Base-by-base conservation (phyloP, 2,113 vertebrate species). In the Penelope pileata region DNA sequence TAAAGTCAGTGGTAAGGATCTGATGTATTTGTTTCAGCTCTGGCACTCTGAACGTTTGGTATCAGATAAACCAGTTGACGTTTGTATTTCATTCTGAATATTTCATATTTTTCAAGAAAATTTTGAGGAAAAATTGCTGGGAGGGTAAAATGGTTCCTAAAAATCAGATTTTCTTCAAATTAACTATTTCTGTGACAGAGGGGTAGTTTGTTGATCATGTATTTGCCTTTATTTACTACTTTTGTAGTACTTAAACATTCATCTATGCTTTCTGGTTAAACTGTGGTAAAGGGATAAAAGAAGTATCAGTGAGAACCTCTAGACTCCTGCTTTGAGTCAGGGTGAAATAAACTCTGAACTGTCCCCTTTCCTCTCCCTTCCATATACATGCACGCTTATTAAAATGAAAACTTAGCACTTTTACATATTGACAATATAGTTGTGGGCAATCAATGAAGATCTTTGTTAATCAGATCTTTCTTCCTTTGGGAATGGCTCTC, bases 401-500 rank as follows among this genome's bases (percentile, higher is more conserved):
- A 78, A 85, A 94, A 88, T 70, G 21, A 85, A 85, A 90, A 47
- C 47, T 23, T 50, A 66, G 16, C 14, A 47, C 16, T 85, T 95
- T 96, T 94, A 54, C 86, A 92, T 94, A 78, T 63, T 89, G 77
- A 93, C 72, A 96, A 94, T 91, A 77, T 24, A 66, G 1, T 51
- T 48, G 36, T 72, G 53, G 83, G 80, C 51, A 95, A 72, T 89
- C 91, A 73, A 21, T 90, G 40, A 81, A 75, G 85, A 90, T 86
- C 69, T 34, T 74, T 11, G 91, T 93, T 73, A 64, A 91, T 86
- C 88, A 58, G 83, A 51, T 84, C 50, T 89, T 23, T 50, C 3
- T 40, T 73, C 68, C 73, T 94, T 64, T 64, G 76, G 76, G 67
- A 11, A 73, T 83, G 24, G 12, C 26, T 94, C 94, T 93, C 38